phyloP scores from a whole-genome alignment of 2,113 vertebrate species.

The Ascaphus truei region DNA sequence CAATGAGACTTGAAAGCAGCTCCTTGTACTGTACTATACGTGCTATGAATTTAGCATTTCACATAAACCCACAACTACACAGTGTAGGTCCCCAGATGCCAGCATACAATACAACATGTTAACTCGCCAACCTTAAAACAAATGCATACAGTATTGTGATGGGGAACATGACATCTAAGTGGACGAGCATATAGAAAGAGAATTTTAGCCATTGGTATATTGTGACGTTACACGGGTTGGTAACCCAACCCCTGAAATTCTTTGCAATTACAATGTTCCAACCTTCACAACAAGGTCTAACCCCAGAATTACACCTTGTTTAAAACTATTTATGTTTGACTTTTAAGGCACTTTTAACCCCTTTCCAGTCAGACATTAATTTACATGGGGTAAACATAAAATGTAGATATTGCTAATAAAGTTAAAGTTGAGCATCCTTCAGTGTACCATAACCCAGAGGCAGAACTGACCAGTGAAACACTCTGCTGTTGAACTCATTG shows the following conservation, averaged over 20 bases:
- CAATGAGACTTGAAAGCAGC: conserved; percentile 7
- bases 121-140: not conserved
- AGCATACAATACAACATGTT: not conserved
- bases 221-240: too few species aligned
- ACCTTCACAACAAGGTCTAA: too few species aligned
- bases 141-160: not conserved
- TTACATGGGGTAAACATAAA: too few species aligned
- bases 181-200: not conserved
- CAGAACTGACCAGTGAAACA: too few species aligned
- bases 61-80: not conserved
- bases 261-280: not conserved
- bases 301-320: too few species aligned
- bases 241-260: conserved; percentile 12
- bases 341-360: too few species aligned
- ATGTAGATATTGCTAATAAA: too few species aligned
- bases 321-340: too few species aligned
- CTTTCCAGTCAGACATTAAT: too few species aligned
- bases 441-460: too few species aligned
- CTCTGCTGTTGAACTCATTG: too few species aligned
- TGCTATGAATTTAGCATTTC: conserved; percentile 9
- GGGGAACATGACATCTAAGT: conserved; percentile 9
- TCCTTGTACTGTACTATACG: not conserved
- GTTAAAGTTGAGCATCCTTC: too few species aligned
- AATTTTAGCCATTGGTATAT: conserved; percentile 13
- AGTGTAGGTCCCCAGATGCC: not conserved